Percentiles rank a stretch among this genome's conserved stretches.
phyloP scores from a whole-genome alignment of 1,140 invertebrate genomes.

The Bombus confusus region DNA sequence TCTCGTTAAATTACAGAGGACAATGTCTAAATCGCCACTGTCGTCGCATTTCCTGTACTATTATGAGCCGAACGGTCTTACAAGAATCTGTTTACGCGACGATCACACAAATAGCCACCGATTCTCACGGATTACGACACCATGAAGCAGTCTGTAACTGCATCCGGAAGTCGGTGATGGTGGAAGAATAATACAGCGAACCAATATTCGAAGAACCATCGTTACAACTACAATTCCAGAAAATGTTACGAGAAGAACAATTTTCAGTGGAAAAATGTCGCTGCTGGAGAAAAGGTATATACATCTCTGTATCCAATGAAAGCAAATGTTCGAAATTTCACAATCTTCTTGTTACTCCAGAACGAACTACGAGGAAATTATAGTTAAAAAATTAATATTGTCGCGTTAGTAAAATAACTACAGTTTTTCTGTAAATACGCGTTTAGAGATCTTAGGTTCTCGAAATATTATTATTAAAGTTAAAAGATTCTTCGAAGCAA shows the following conservation, averaged over 20 bases:
- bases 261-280: neutral
- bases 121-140: conserved; percentile 52
- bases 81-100: conserved; percentile 42
- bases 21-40: conserved; percentile 44
- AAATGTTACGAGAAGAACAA: neutral
- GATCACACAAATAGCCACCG: conserved; percentile 52
- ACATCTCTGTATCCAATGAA: neutral
- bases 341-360: too few species aligned
- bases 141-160: conserved; percentile 36
- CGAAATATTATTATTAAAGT: too few species aligned
- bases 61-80: conserved; percentile 37
- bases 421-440: too few species aligned
- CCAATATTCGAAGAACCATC: conserved; percentile 32
- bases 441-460: too few species aligned
- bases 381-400: too few species aligned
- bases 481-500: neutral
- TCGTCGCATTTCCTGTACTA: conserved; percentile 1
- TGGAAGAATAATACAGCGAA: conserved; percentile 24
- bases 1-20: conserved; percentile 56
- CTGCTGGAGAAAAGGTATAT: neutral
- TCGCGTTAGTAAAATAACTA: too few species aligned
- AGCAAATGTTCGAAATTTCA: too few species aligned
- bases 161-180: conserved; percentile 52
- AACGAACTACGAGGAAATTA: too few species aligned
- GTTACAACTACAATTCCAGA: neutral